Evolutionary conservation across 53 echinoderm and acorn worm species (phyloP).

Genomic region (Holothuria scabra): DNA sequence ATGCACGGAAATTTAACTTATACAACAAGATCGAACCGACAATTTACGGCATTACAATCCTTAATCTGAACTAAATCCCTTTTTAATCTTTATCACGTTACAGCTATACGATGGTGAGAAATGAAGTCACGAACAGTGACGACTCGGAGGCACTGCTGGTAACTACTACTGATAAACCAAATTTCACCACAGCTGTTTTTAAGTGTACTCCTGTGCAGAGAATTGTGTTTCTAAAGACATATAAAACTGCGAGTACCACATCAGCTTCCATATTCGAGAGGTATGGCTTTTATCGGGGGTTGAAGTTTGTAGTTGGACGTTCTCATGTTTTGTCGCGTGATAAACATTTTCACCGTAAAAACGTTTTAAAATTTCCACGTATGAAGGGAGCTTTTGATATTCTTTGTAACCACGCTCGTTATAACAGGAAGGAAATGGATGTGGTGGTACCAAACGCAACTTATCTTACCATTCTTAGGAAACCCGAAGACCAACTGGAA

Average conservation of each 20-base stretch:
- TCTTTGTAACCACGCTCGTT: slow-evolving; percentile 64
- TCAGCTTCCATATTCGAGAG: slow-evolving; percentile 52
- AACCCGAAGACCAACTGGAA: slow-evolving; percentile 72
- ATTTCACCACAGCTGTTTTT: no score
- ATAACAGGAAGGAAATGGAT: slow-evolving; percentile 68
- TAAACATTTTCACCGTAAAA: neutral
- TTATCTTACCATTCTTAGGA: slow-evolving; percentile 70
- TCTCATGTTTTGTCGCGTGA: slow-evolving; percentile 19
- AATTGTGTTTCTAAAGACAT: slow-evolving; percentile 63
- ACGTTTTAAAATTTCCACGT: slow-evolving; percentile 19
- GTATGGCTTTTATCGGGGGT: slow-evolving; percentile 8
- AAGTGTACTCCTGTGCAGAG: neutral
- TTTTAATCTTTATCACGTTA: no score
- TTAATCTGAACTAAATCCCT: no score
- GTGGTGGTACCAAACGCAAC: slow-evolving; percentile 66
- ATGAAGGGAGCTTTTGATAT: slow-evolving; percentile 39
- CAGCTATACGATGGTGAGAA: no score
- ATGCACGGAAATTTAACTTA: no score
- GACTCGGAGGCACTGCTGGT: no score
- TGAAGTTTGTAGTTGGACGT: slow-evolving; percentile 31
- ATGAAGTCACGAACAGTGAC: no score
- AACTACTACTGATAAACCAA: no score
- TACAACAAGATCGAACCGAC: no score
- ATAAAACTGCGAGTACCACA: slow-evolving; percentile 74
- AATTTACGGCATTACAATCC: no score